Evolutionary conservation across 2,797 vertebrate species (phyloP).

Genomic region (Pseudochirops cupreus): DNA sequence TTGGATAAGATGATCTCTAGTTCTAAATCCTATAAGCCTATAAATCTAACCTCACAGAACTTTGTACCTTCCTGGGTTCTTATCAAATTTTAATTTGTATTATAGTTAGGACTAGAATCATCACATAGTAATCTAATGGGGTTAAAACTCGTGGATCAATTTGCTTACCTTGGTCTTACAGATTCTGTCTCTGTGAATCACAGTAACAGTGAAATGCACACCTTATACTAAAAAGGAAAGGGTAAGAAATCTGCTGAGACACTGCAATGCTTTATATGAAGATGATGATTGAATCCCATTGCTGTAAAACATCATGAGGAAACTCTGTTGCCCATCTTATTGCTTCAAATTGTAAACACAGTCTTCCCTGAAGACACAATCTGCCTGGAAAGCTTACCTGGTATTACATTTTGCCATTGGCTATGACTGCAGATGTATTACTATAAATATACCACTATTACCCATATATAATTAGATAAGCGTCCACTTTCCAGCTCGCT

Average conservation of each 20-base stretch:
- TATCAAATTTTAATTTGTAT: background rate
- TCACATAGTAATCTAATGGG: background rate
- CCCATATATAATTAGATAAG: conserved; percentile 65
- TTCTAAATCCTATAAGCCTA: background rate
- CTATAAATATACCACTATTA: conserved; percentile 61
- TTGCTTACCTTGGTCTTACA: background rate
- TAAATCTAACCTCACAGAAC: background rate
- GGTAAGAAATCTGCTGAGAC: background rate
- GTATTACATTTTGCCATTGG: conserved; percentile 37
- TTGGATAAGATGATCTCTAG: background rate
- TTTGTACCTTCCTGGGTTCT: background rate
- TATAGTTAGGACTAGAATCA: background rate
- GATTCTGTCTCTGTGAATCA: background rate
- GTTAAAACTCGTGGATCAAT: background rate
- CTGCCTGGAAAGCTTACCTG: background rate
- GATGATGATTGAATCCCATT: background rate
- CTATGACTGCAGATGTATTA: conserved; percentile 64
- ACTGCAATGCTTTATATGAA: background rate
- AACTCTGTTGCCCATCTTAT: background rate
- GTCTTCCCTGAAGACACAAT: background rate
- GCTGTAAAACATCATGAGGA: background rate
- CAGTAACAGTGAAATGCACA: background rate
- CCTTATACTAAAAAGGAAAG: background rate
- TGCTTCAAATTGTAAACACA: background rate
- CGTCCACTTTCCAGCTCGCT: conserved; percentile 72